Evolutionary conservation across 2,888 invertebrate species (phyloP).

Genomic region (Euplagia quadripunctaria): DNA sequence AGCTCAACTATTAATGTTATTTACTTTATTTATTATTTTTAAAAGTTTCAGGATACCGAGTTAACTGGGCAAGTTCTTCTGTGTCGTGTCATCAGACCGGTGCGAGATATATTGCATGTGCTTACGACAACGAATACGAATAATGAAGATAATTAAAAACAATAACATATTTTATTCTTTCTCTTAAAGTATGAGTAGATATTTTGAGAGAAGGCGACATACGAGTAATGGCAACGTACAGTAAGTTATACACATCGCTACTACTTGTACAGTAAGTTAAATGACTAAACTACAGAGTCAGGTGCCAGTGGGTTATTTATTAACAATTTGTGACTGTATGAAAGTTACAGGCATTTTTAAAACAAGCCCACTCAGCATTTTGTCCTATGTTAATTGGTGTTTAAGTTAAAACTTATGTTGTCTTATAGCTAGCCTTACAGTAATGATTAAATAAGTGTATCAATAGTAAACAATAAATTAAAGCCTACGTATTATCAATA

Average conservation of each 20-base stretch:
- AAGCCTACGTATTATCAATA: slow-evolving; percentile 49
- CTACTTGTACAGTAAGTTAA: slow-evolving; percentile 21
- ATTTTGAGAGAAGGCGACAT: slow-evolving; percentile 6
- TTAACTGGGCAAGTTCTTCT: too few species aligned
- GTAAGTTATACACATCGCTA: slow-evolving; percentile 6
- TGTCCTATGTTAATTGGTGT: slow-evolving; percentile 70
- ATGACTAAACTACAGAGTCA: slow-evolving; percentile 15
- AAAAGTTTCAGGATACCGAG: too few species aligned
- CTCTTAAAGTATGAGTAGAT: slow-evolving; percentile 9
- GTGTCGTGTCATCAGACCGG: too few species aligned
- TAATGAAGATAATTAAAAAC: background rate
- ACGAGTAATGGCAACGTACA: slow-evolving; percentile 15
- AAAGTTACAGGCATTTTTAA: slow-evolving; percentile 8
- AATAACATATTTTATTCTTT: background rate
- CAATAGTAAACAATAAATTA: slow-evolving; percentile 49
- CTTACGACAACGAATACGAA: background rate
- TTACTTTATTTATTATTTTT: background rate
- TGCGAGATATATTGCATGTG: too few species aligned
- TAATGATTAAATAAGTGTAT: slow-evolving; percentile 39
- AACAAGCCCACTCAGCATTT: slow-evolving; percentile 34
- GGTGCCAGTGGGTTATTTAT: slow-evolving; percentile 3
- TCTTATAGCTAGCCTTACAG: slow-evolving; percentile 43
- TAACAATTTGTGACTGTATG: background rate
- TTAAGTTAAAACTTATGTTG: slow-evolving; percentile 65
- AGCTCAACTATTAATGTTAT: background rate